Percentiles rank a stretch among this genome's conserved stretches.
These are phyloP conservation scores for Catostomus latipinnis DNA, from an alignment of 2,797 vertebrate species.

Conservation along the genomic window DNA sequence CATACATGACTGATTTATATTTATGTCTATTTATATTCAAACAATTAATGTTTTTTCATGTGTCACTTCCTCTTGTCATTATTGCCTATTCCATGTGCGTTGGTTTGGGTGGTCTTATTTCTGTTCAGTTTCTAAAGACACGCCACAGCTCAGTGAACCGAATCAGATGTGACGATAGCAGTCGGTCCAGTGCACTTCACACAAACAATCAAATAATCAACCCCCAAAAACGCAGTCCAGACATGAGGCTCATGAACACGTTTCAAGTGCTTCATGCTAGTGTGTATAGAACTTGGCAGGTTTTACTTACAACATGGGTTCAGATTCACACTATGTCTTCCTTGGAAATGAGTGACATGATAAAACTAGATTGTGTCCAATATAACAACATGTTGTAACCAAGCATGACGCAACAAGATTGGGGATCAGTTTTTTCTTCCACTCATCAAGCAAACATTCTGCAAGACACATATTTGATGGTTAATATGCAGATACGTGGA, in stretches of 20 bases:
- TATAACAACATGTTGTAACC: background rate
- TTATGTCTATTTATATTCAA: background rate
- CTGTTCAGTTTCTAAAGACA: constrained; percentile 16
- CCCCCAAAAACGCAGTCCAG: background rate
- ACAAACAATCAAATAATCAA: constrained; percentile 36
- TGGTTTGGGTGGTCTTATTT: constrained; percentile 53
- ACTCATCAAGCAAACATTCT: too few species aligned
- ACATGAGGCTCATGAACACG: background rate
- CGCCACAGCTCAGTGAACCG: constrained; percentile 29
- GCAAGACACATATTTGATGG: too few species aligned
- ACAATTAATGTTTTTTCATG: too few species aligned
- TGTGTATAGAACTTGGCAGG: background rate
- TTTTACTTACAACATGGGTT: background rate
- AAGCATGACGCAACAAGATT: background rate
- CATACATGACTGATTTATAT: constrained; percentile 4
- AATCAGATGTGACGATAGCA: constrained; percentile 29
- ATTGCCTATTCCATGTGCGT: background rate
- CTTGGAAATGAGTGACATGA: background rate
- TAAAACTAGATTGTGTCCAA: background rate
- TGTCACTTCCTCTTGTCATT: background rate
- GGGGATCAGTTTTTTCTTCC: too few species aligned
- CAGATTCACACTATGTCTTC: background rate
- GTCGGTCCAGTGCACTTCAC: constrained; percentile 34
- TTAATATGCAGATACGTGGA: too few species aligned
- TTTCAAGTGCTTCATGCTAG: background rate